Evolutionary conservation across 2,113 vertebrate genomes (phyloP).

Genomic region (Rousettus leschenaultii): DNA sequence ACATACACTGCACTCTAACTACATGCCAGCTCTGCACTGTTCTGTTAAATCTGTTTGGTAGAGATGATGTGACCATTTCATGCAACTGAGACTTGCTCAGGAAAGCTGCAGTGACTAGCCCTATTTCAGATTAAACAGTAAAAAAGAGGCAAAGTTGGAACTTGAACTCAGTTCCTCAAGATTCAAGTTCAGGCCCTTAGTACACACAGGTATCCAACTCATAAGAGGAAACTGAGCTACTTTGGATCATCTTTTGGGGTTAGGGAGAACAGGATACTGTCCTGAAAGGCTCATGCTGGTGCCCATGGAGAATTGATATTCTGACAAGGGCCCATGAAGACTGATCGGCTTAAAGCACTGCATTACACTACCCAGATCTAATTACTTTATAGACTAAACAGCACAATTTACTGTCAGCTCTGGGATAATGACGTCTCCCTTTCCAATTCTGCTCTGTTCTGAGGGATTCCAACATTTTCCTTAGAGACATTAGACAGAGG

Average conservation of each 20-base stretch:
- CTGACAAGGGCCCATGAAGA: neutral
- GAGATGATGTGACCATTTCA: neutral
- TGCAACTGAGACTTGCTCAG: neutral
- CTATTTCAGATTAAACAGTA: neutral
- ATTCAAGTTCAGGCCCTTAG: neutral
- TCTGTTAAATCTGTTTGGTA: neutral
- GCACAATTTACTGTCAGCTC: slow-evolving; percentile 49
- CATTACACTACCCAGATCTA: slow-evolving; percentile 49
- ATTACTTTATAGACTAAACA: slow-evolving; percentile 63
- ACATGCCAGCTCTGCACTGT: neutral
- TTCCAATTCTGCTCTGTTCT: slow-evolving; percentile 27
- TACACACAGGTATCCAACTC: neutral
- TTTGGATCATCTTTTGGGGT: neutral
- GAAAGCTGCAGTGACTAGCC: neutral
- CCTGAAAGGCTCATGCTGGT: neutral
- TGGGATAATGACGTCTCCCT: slow-evolving; percentile 38
- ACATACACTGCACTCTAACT: accelerated
- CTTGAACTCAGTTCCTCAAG: neutral
- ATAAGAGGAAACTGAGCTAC: neutral
- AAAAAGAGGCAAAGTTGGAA: neutral
- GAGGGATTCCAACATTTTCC: slow-evolving; percentile 46
- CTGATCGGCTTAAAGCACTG: neutral
- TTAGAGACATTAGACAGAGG: slow-evolving; percentile 57
- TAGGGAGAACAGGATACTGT: neutral
- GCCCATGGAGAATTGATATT: neutral